These are phyloP conservation scores for Chironomus tentans DNA, from an alignment of 2,888 invertebrate species.

Conservation along the genomic window DNA sequence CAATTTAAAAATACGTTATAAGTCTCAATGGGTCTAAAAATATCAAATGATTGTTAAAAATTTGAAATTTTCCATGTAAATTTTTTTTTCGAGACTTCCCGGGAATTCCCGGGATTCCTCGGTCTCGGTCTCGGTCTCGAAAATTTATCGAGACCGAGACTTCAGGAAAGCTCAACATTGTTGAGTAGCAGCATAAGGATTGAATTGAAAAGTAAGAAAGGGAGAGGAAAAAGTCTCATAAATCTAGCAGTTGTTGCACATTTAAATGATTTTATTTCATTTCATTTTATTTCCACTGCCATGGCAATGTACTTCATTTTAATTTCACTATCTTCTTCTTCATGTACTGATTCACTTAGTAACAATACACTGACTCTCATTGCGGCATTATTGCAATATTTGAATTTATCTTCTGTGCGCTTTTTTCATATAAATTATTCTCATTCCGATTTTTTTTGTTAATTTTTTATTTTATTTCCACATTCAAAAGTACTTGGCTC, in stretches of 20 bases:
- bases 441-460: background rate
- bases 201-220: background rate
- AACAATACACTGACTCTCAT: background rate
- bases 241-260: constrained; percentile 22
- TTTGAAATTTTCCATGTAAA: too few species aligned
- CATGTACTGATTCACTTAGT: background rate
- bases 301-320: background rate
- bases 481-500: background rate
- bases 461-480: background rate
- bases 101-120: too few species aligned
- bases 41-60: too few species aligned
- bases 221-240: background rate
- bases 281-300: background rate
- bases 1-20: too few species aligned
- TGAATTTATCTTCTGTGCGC: background rate
- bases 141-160: too few species aligned
- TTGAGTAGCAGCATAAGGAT: constrained; percentile 14
- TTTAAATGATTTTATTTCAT: constrained; percentile 6
- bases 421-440: background rate
- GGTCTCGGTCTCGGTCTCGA: too few species aligned
- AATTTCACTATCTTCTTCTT: background rate
- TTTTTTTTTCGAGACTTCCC: too few species aligned
- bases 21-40: too few species aligned
- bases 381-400: background rate
- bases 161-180: too few species aligned